Percentiles rank a stretch among this genome's conserved stretches.
These are phyloP conservation scores for Phaonia tiefii DNA, from an alignment of 2,888 invertebrate genomes.

Conservation along the genomic window DNA sequence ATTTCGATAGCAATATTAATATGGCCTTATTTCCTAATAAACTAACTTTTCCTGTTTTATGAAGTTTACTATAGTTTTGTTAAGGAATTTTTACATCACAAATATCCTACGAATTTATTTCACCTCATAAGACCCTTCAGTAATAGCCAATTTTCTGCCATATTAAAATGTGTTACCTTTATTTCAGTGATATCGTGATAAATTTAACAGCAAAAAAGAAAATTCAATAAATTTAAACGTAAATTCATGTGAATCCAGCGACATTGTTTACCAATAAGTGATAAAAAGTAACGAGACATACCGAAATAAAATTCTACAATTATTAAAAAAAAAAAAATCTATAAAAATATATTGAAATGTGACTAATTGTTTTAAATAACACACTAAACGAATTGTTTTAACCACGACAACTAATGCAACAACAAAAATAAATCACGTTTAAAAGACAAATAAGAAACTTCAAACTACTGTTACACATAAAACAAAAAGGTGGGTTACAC, in stretches of 20 bases:
- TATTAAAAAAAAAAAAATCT: slow-evolving; percentile 32
- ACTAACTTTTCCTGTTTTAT: too few relatives aligned
- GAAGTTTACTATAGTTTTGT: too few relatives aligned
- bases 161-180: slow-evolving; percentile 4
- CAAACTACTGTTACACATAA: slow-evolving; percentile 13
- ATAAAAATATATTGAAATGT: slow-evolving; percentile 57
- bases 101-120: slow-evolving; percentile 15
- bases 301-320: slow-evolving; percentile 9
- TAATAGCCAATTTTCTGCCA: too few relatives aligned
- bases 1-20: too few relatives aligned
- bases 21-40: too few relatives aligned
- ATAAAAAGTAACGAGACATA: slow-evolving; percentile 8
- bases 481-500: slow-evolving; percentile 56
- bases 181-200: slow-evolving; percentile 43
- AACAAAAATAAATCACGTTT: slow-evolving; percentile 11
- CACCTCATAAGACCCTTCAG: background rate
- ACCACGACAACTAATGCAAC: slow-evolving; percentile 1
- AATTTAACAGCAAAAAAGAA: slow-evolving; percentile 16
- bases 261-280: slow-evolving; percentile 29
- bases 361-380: slow-evolving; percentile 54
- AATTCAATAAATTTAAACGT: slow-evolving; percentile 22
- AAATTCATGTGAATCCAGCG: slow-evolving; percentile 10
- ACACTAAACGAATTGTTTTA: slow-evolving; percentile 48
- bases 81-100: too few relatives aligned
- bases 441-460: slow-evolving; percentile 36